These are phyloP conservation scores for Sphyrna mokarran DNA, from an alignment of 2,113 vertebrate species.

Conservation along the genomic window DNA sequence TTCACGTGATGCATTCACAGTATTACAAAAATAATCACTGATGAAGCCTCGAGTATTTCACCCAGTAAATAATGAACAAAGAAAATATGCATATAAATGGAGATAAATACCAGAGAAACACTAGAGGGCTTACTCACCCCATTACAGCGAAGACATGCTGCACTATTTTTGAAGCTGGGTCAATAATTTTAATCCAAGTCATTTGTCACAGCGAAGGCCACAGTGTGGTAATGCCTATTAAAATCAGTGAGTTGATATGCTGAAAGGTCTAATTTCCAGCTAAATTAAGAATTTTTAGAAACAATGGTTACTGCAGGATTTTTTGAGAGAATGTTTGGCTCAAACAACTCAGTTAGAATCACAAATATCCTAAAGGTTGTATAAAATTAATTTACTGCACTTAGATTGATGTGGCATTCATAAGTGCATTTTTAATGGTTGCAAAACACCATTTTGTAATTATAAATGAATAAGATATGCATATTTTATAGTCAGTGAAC, in stretches of 20 bases:
- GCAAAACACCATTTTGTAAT: neutral
- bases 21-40: neutral
- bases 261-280: neutral
- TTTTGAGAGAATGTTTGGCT: neutral
- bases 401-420: neutral
- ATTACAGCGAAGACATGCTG: conserved; percentile 10
- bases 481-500: neutral
- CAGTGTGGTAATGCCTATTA: neutral
- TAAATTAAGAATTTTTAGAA: neutral
- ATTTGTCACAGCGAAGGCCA: neutral
- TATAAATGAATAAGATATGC: neutral
- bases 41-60: neutral
- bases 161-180: neutral
- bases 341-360: neutral
- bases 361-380: neutral
- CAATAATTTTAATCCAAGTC: neutral
- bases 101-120: conserved; percentile 28
- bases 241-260: neutral
- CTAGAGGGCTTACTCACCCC: conserved; percentile 34
- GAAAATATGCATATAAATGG: neutral
- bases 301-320: neutral
- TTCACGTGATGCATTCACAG: neutral
- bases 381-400: neutral
- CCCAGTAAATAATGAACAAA: neutral
- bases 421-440: neutral